A percentile compares a stretch with the other conserved stretches of the same genome.
Evolutionary conservation across 2,888 invertebrate genomes (phyloP).

Genomic region (Notodromas monacha): DNA sequence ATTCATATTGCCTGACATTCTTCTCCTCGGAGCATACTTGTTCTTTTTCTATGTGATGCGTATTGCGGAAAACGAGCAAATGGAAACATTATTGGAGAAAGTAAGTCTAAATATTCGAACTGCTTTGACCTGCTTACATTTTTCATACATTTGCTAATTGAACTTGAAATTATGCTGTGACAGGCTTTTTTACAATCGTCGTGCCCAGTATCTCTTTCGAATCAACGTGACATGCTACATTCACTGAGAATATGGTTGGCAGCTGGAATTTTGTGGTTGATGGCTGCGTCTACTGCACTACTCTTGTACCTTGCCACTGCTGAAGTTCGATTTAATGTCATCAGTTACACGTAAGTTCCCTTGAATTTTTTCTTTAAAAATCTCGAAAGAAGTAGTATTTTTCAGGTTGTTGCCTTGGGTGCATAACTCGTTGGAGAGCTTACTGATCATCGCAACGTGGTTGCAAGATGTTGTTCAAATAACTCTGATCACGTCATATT

Average conservation of each 20-base stretch:
- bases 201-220: background rate
- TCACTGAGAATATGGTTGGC: background rate
- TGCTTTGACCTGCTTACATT: too few relatives aligned
- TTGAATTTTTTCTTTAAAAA: background rate
- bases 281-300: too few relatives aligned
- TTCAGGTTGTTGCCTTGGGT: too few relatives aligned
- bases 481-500: constrained; percentile 46
- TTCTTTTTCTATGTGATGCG: constrained; percentile 38
- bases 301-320: too few relatives aligned
- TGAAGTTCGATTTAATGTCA: background rate
- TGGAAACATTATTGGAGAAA: constrained; percentile 50
- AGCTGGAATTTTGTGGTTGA: constrained; percentile 1
- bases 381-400: too few relatives aligned
- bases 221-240: background rate
- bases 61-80: constrained; percentile 41
- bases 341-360: background rate
- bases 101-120: too few relatives aligned
- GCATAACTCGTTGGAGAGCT: constrained; percentile 21
- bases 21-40: constrained; percentile 36
- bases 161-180: too few relatives aligned
- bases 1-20: constrained; percentile 33
- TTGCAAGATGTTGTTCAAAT: constrained; percentile 49
- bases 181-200: background rate
- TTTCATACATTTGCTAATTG: too few relatives aligned
- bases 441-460: constrained; percentile 30